Percentiles rank a stretch among this genome's conserved stretches.
Conservation (phyloP, 2,113 vertebrate genomes). For the Triplophysa dalaica region DNA sequence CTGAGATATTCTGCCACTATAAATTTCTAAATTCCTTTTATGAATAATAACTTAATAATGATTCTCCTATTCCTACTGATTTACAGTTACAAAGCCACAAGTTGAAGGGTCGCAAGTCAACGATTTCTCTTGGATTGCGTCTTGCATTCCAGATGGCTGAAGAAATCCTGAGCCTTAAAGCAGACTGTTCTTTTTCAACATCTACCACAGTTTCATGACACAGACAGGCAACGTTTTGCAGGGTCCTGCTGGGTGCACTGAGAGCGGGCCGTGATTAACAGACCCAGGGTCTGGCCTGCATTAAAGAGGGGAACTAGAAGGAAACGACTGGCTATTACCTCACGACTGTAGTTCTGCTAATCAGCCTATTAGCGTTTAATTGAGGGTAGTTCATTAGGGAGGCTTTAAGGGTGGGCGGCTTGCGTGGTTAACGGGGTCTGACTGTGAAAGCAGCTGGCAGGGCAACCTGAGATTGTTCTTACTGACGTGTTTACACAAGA, state of each 20-base stretch:
- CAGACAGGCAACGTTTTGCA: neutral
- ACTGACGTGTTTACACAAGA: conserved; percentile 64
- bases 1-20: conserved; percentile 14
- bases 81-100: neutral
- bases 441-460: conserved; percentile 66
- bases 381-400: conserved; percentile 76
- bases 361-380: conserved; percentile 78
- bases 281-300: conserved; percentile 57
- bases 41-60: conserved; percentile 27
- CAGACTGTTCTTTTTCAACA: conserved; percentile 27
- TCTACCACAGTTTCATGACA: conserved; percentile 14
- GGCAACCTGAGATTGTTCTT: conserved; percentile 65
- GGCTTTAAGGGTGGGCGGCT: conserved; percentile 58
- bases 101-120: conserved; percentile 19
- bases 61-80: neutral
- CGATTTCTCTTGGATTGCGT: conserved; percentile 38
- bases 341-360: conserved; percentile 71
- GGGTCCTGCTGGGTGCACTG: conserved; percentile 4
- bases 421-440: conserved; percentile 55
- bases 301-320: conserved; percentile 66
- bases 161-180: neutral
- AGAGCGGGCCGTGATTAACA: conserved; percentile 63
- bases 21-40: conserved; percentile 31
- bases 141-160: conserved; percentile 31
- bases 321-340: conserved; percentile 72